A percentile compares a stretch with the other conserved stretches of the same genome.
Conservation (phyloP, 2,888 invertebrate species). For the Hydrotaea cyrtoneurina region DNA sequence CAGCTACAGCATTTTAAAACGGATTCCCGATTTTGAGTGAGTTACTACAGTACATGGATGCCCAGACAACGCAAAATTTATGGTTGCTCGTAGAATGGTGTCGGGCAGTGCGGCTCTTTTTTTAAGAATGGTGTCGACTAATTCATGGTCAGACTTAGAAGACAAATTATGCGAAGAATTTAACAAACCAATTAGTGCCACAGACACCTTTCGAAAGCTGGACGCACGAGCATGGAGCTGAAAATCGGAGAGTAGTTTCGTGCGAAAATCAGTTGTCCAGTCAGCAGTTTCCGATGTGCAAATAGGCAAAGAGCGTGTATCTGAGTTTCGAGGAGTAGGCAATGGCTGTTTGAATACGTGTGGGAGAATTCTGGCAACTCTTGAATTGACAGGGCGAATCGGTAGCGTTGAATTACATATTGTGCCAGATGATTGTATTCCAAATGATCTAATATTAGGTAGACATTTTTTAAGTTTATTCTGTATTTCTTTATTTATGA, state of each 20-base stretch:
- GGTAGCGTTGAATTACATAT: background rate
- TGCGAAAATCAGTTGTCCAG: background rate
- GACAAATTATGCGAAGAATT: background rate
- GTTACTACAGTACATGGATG: background rate
- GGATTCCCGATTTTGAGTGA: conserved; percentile 21
- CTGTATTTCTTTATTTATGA: background rate
- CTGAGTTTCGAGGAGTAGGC: background rate
- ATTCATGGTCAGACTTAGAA: background rate
- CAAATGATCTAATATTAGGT: background rate
- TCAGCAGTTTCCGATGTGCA: background rate
- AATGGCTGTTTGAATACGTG: background rate
- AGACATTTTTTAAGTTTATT: conserved; percentile 2
- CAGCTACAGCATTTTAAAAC: background rate
- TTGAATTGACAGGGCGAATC: background rate
- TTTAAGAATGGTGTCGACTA: background rate
- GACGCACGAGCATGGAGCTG: background rate
- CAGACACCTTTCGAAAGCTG: background rate
- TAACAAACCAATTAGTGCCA: conserved; percentile 1
- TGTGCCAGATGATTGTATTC: background rate
- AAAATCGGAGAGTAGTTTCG: background rate
- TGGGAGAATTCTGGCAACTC: background rate
- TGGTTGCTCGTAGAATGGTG: background rate
- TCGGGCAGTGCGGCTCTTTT: background rate
- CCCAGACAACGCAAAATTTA: background rate
- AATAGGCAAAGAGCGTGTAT: background rate